Conservation (phyloP, 2,113 vertebrate species). For the Pristiophorus japonicus region DNA sequence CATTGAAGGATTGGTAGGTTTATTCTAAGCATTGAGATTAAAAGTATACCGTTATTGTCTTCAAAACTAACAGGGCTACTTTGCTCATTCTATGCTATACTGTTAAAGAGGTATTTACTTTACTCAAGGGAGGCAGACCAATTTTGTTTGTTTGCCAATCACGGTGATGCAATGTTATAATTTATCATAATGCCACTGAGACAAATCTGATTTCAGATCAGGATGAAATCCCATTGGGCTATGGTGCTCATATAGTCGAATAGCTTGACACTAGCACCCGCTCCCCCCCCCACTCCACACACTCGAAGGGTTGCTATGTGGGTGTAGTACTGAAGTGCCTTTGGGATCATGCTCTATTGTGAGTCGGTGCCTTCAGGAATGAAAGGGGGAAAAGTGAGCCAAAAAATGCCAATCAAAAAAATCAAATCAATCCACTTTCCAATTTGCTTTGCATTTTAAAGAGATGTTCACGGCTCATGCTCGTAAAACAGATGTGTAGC, state of each 20-base stretch:
- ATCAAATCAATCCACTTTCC: no score
- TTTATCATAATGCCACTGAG: not conserved
- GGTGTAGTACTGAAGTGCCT: not conserved
- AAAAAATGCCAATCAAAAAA: not conserved
- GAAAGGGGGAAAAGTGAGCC: not conserved
- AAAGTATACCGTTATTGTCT: not conserved
- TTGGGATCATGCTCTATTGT: not conserved
- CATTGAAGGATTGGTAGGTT: not conserved
- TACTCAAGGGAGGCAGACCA: not conserved
- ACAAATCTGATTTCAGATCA: not conserved
- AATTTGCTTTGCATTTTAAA: not conserved
- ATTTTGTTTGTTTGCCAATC: not conserved
- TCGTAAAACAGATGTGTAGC: not conserved
- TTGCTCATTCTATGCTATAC: not conserved
- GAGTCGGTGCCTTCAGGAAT: not conserved
- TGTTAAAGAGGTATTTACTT: not conserved
- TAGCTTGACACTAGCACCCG: not conserved
- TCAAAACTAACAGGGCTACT: not conserved
- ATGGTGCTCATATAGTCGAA: not conserved
- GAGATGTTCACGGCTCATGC: not conserved
- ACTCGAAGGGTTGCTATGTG: not conserved
- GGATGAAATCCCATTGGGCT: not conserved
- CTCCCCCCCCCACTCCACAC: no score
- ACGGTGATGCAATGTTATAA: not conserved
- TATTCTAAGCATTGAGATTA: not conserved